phyloP scores from a whole-genome alignment of 2,888 invertebrate species.

The Ametastegia equiseti region DNA sequence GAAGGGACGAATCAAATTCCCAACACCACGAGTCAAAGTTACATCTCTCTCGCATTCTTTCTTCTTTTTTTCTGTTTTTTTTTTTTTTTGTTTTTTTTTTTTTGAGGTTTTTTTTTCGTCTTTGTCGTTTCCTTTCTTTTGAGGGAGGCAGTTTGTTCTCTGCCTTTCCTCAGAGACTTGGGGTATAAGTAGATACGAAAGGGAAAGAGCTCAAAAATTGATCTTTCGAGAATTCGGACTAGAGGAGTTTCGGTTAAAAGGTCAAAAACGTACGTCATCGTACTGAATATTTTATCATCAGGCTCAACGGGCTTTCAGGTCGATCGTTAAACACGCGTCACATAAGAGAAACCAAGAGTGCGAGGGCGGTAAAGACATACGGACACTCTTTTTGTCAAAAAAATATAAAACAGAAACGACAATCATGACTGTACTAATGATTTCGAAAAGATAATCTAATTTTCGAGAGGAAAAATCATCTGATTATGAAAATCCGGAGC shows the following conservation, averaged over 20 bases:
- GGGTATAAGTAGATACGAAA: neutral
- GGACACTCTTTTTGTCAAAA: neutral
- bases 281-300: conserved; percentile 14
- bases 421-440: neutral
- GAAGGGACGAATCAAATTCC: conserved; percentile 12
- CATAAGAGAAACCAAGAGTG: neutral
- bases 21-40: neutral
- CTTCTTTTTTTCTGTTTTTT: neutral
- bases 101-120: neutral
- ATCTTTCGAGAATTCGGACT: neutral
- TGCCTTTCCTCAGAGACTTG: neutral
- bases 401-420: neutral
- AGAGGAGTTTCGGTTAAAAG: neutral
- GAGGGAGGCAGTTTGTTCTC: neutral
- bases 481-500: too few species aligned
- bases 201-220: conserved; percentile 10
- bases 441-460: too few species aligned
- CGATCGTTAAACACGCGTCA: neutral
- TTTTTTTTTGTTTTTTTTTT: neutral
- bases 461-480: too few species aligned
- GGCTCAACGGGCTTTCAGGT: neutral
- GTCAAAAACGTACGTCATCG: neutral
- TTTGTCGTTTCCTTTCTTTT: neutral
- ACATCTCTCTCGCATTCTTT: neutral
- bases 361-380: neutral